A percentile compares a stretch with the other conserved stretches of the same genome.
These are phyloP conservation scores for Cololabis saira DNA, from an alignment of 2,113 vertebrate species.

Conservation along the genomic window DNA sequence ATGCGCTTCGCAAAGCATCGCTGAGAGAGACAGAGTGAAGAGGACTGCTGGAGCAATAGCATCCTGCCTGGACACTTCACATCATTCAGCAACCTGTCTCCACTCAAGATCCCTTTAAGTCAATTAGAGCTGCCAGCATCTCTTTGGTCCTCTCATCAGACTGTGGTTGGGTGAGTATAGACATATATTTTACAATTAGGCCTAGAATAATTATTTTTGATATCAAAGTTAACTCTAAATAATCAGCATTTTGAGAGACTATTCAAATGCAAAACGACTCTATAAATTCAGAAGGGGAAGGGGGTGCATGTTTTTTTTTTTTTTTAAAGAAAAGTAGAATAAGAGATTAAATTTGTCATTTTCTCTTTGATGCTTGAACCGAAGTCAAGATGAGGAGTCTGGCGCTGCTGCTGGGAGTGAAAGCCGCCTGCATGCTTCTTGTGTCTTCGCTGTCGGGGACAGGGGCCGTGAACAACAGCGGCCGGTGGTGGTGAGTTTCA, in stretches of 20 bases:
- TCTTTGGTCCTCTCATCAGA: slow-evolving; percentile 53
- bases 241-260: no score
- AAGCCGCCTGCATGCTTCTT: slow-evolving; percentile 89
- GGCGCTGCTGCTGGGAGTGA: slow-evolving; percentile 85
- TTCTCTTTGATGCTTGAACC: slow-evolving; percentile 6
- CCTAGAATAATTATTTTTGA: no score
- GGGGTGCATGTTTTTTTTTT: no score
- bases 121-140: slow-evolving; percentile 54
- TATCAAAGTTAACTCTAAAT: no score
- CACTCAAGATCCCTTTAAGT: slow-evolving; percentile 54
- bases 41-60: slow-evolving; percentile 61
- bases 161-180: slow-evolving; percentile 72
- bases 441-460: slow-evolving; percentile 90
- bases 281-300: no score
- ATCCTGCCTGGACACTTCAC: slow-evolving; percentile 73
- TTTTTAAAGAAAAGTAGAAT: no score
- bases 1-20: slow-evolving; percentile 82
- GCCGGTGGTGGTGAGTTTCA: slow-evolving; percentile 90
- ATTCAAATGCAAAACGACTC: no score
- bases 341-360: neutral
- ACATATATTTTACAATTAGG: slow-evolving; percentile 2
- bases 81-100: slow-evolving; percentile 70
- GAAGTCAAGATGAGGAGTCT: slow-evolving; percentile 85
- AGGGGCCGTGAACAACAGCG: slow-evolving; percentile 91
- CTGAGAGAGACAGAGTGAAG: slow-evolving; percentile 79